Conservation (phyloP, 1,140 invertebrate genomes). For the Drosophila biarmipes region DNA sequence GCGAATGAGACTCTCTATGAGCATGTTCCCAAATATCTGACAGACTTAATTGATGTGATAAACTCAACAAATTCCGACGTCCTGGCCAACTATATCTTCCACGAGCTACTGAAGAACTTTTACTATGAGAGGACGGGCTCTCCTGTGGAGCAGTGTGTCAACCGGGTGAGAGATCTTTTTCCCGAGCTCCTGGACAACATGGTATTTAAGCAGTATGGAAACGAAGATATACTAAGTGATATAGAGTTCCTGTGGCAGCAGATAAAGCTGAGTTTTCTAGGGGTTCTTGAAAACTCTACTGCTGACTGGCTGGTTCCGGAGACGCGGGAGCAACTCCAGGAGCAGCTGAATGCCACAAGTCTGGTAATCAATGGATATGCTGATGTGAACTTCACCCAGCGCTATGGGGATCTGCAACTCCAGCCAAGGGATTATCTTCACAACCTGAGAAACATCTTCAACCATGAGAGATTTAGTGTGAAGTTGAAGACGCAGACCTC, state of each 20-base stretch:
- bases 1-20: constrained; percentile 54
- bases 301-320: constrained; percentile 53
- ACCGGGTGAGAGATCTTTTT: constrained; percentile 44
- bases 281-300: constrained; percentile 27
- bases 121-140: constrained; percentile 39
- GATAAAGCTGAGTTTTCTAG: constrained; percentile 54
- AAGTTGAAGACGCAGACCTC: background rate
- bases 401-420: constrained; percentile 43
- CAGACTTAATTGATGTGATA: constrained; percentile 39
- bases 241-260: constrained; percentile 60
- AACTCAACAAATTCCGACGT: constrained; percentile 8
- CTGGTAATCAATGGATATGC: constrained; percentile 51
- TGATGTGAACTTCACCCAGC: constrained; percentile 53
- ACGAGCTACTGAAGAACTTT: constrained; percentile 61
- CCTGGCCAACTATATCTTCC: constrained; percentile 68
- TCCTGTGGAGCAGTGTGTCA: constrained; percentile 50
- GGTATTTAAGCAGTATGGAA: constrained; percentile 51
- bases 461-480: background rate
- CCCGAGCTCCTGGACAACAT: constrained; percentile 64
- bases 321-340: constrained; percentile 48
- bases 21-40: constrained; percentile 60
- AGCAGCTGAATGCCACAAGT: constrained; percentile 56
- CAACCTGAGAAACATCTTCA: constrained; percentile 51
- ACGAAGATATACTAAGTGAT: constrained; percentile 40
- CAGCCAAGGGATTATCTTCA: constrained; percentile 54